These are phyloP conservation scores for Sesia bembeciformis DNA, from an alignment of 2,888 invertebrate species.

Conservation along the genomic window DNA sequence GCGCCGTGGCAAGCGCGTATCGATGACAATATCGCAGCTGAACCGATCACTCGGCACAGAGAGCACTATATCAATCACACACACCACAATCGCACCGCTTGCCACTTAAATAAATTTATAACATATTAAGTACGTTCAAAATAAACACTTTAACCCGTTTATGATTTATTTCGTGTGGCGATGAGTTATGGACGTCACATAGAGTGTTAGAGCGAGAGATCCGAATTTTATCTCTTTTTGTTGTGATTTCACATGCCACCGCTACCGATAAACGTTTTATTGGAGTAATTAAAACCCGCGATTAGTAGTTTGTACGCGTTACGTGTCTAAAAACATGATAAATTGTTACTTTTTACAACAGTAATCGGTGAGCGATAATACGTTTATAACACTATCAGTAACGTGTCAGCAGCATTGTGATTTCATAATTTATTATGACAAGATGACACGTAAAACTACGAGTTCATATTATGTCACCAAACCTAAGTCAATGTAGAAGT, in stretches of 20 bases:
- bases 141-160: constrained; percentile 68
- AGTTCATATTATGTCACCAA: not conserved
- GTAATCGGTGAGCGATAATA: constrained; percentile 41
- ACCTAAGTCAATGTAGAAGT: constrained; percentile 29
- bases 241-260: constrained; percentile 59
- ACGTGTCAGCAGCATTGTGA: constrained; percentile 29
- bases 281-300: constrained; percentile 63
- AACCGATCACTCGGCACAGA: constrained; percentile 48
- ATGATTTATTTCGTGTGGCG: constrained; percentile 69
- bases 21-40: constrained; percentile 52
- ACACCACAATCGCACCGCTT: constrained; percentile 60
- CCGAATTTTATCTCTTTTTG: constrained; percentile 51
- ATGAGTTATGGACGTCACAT: constrained; percentile 66
- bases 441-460: not conserved
- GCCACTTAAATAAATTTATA: constrained; percentile 74
- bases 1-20: not conserved
- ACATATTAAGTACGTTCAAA: constrained; percentile 72
- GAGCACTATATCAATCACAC: constrained; percentile 68
- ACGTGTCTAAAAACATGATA: constrained; percentile 54
- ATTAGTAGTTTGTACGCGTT: constrained; percentile 51
- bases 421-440: constrained; percentile 24
- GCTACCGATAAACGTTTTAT: constrained; percentile 68
- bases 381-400: constrained; percentile 35
- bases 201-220: constrained; percentile 47
- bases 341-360: constrained; percentile 12